Evolutionary conservation across 2,113 vertebrate species (phyloP).

Genomic region (Dermatemys mawii): DNA sequence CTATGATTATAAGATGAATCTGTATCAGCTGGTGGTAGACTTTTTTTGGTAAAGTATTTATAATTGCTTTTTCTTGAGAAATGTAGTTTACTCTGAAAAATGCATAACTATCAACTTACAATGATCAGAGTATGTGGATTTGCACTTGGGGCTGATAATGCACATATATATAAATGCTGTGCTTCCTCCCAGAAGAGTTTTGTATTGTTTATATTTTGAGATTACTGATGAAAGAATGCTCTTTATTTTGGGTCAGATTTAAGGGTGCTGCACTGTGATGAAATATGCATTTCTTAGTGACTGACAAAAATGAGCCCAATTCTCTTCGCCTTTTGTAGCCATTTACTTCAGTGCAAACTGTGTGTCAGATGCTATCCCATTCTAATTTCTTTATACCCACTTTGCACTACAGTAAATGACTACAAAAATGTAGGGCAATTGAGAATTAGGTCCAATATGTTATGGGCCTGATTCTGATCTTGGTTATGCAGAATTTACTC

Average conservation of each 20-base stretch:
- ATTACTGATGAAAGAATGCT: neutral
- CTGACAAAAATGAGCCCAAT: neutral
- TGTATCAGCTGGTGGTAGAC: neutral
- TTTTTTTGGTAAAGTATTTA: conserved; percentile 23
- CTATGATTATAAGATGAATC: neutral
- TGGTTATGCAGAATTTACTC: neutral
- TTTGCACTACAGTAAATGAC: neutral
- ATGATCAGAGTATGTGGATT: neutral
- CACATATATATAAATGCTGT: neutral
- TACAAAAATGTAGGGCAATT: neutral
- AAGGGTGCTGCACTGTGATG: neutral
- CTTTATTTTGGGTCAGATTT: neutral
- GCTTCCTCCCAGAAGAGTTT: neutral
- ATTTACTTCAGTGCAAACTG: neutral
- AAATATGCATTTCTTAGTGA: neutral
- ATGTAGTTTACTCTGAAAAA: neutral
- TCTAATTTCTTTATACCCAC: neutral
- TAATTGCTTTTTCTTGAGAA: conserved; percentile 12
- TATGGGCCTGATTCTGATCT: neutral
- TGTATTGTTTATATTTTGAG: neutral
- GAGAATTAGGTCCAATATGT: neutral
- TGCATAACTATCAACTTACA: accelerated
- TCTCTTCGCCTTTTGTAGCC: neutral
- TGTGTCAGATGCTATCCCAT: neutral
- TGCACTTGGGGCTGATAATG: neutral